A percentile compares a stretch with the other conserved stretches of the same genome.
Conservation (phyloP, 1,140 invertebrate species). For the Drosophila truncata region DNA sequence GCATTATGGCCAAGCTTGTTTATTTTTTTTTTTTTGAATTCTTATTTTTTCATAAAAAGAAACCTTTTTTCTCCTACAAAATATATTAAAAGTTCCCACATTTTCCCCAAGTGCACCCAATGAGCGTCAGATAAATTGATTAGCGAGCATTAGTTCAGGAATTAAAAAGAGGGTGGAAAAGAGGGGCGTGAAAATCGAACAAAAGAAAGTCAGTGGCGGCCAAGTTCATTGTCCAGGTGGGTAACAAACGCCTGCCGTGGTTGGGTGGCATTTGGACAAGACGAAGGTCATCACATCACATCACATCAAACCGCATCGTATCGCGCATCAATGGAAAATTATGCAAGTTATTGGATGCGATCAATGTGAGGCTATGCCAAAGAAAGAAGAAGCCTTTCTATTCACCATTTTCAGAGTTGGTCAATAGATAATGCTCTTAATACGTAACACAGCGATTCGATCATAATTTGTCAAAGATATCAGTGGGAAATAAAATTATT, state of each 20-base stretch:
- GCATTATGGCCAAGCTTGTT: not conserved
- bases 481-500: slow-evolving; percentile 23
- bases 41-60: not conserved
- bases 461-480: slow-evolving; percentile 41
- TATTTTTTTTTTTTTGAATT: not conserved
- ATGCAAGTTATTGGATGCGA: slow-evolving; percentile 58
- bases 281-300: slow-evolving; percentile 64
- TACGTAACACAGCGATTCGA: slow-evolving; percentile 55
- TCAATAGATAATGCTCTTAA: slow-evolving; percentile 26
- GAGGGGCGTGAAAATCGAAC: slow-evolving; percentile 26
- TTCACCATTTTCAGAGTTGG: slow-evolving; percentile 11
- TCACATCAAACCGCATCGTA: slow-evolving; percentile 15
- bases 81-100: not conserved
- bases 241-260: not conserved
- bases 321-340: slow-evolving; percentile 43
- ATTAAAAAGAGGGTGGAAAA: slow-evolving; percentile 9
- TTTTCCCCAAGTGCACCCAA: slow-evolving; percentile 7
- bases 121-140: slow-evolving; percentile 64
- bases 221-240: slow-evolving; percentile 73
- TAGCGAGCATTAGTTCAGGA: slow-evolving; percentile 50
- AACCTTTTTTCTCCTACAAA: not conserved
- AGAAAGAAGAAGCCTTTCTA: slow-evolving; percentile 33
- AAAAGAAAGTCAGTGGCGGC: slow-evolving; percentile 57
- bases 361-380: slow-evolving; percentile 3
- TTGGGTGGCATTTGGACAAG: slow-evolving; percentile 8